Evolutionary conservation across 1,140 invertebrate genomes (phyloP), one percentile per base, ranked within the genome.

Genomic region (Megalopta genalis): DNA sequence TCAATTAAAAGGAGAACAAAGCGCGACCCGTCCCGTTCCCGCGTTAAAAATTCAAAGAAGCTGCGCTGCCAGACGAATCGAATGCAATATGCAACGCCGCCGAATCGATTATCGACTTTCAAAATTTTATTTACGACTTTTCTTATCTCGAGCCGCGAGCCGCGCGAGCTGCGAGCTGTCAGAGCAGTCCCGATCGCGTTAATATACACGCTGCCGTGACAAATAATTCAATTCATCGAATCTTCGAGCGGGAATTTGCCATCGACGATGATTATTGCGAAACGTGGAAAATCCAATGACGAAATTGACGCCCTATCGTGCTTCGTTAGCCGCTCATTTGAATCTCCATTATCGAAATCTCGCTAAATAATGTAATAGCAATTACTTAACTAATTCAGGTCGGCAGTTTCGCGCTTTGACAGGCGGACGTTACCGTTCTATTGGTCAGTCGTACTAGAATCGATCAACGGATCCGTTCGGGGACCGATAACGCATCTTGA

Each of bases 341-440:
- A 37, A 27, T 80, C 76, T 83, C 66, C 60, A 79, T 86, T 77
- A 79, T 81, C 68, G 49, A 74, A 84, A 66, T 81, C 75, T 42
- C 81, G 67, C 80, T 87, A 87, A 86, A 88, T 87, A 83, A 87
- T 84, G 84, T 87, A 83, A 71, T 81, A 72, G 74, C 83, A 84
- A 86, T 87, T 88, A 84, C 80, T 85, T 88, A 84, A 72, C 68
- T 54, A 83, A 82, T 78, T 66, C 32, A 16, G 39, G 77, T 42
- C 39, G n/a, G 42, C 21, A 54, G 39, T 14, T 27, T 49, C 37
- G 8, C 37, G 32, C 54, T 77, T 57, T 7, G 21, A 69, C 27
- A 60, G 37, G 32, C 37, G 25, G 39, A 21, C 39, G 25, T 25
- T 77, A 77, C 66, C 42, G 63, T 62, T 25, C 25, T 32, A 76